phyloP scores from a whole-genome alignment of 2,797 vertebrate species.

The Hippopotamyrus pictus region DNA sequence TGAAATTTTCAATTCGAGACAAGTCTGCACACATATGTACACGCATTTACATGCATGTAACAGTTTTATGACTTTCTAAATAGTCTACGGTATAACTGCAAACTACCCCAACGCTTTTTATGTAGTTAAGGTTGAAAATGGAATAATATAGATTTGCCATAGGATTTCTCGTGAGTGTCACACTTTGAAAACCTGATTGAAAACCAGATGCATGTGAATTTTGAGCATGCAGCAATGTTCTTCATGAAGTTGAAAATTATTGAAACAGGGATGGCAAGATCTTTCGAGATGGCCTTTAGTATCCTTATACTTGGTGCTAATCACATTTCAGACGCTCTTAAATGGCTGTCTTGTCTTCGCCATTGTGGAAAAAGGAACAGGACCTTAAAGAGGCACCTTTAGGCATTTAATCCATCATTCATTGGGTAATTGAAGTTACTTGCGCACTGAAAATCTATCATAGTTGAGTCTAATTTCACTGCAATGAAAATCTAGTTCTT shows the following conservation, averaged over 20 bases:
- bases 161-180: not conserved
- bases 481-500: not conserved
- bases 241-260: not conserved
- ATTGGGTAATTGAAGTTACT: not conserved
- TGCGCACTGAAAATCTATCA: not conserved
- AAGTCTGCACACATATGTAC: not conserved
- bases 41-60: not conserved
- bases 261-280: not conserved
- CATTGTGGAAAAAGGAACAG: not conserved
- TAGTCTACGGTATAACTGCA: not conserved
- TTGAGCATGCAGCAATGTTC: not conserved
- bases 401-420: not conserved
- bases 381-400: not conserved
- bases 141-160: not conserved
- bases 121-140: not conserved
- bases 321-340: not conserved
- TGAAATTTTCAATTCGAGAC: not conserved
- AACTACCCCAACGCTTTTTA: not conserved
- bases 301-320: not conserved
- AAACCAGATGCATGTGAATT: not conserved
- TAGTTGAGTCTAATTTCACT: not conserved
- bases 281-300: not conserved
- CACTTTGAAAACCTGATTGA: not conserved
- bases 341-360: not conserved
- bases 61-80: not conserved